Percentiles rank a stretch among this genome's conserved stretches.
Conservation (phyloP, 2,888 invertebrate genomes). For the Hartigia nigra region DNA sequence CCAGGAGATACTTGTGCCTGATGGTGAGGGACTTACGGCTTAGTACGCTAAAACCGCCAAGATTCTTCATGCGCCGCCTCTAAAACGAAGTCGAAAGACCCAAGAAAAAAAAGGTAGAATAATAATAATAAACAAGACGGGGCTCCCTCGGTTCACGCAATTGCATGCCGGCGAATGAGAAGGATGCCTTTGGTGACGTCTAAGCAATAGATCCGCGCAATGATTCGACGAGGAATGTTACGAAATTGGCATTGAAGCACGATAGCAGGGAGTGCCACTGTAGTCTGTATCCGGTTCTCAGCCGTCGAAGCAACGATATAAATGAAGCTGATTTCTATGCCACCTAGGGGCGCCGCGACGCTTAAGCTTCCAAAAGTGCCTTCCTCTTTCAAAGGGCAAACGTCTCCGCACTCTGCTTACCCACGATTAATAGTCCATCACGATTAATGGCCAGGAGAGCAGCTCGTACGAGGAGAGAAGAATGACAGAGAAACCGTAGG, state of each 20-base stretch:
- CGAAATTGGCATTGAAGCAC: not conserved
- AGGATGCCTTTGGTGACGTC: not conserved
- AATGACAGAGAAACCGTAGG: not conserved
- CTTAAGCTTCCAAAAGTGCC: constrained; percentile 2
- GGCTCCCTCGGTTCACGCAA: not conserved
- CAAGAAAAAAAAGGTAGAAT: not conserved
- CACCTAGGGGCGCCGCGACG: not conserved
- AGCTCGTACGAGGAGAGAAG: not conserved
- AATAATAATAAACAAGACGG: not conserved
- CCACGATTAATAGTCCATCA: constrained; percentile 49
- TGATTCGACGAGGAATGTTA: not conserved
- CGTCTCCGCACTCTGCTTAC: constrained; percentile 37
- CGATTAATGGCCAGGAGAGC: constrained; percentile 42
- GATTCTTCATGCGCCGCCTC: too few species aligned
- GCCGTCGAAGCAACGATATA: constrained; percentile 11
- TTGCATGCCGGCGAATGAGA: too few species aligned
- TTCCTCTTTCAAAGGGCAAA: constrained; percentile 8
- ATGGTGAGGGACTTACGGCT: not conserved
- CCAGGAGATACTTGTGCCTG: not conserved
- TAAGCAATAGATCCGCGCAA: not conserved
- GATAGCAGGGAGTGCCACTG: not conserved
- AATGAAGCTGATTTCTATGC: constrained; percentile 24
- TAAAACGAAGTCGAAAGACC: not conserved
- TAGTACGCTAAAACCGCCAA: not conserved
- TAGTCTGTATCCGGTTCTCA: not conserved